Evolutionary conservation across 2,797 vertebrate species (phyloP), one percentile per base, ranked within the genome.

Genomic region (Gymnothorax reevesii): DNA sequence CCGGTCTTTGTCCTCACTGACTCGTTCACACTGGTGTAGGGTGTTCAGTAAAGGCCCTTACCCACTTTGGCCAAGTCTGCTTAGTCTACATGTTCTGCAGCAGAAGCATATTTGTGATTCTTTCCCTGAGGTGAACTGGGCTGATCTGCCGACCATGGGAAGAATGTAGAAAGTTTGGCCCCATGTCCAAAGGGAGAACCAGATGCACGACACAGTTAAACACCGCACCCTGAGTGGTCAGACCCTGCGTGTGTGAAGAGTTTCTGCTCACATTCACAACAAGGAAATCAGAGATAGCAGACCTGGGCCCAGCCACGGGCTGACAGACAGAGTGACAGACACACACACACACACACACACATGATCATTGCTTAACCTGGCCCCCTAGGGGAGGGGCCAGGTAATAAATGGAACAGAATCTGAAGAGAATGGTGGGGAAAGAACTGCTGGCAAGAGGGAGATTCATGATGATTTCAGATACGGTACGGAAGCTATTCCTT

Each of bases 1-100:
- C 59, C 71, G 69, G 55, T 88, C 84, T 86, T 33, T 87, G 64
- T 15, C 71, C 86, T 87, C 49, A 85, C 59, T 54, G 42, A 80
- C 77, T 80, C 17, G 15, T 33, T 54, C 49, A 52, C n/a, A 17
- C 22, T 54, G 49, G 49, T 52, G 49, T 6, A 49, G 27, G 4
- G 9, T 25, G 69, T 71, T 33, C 12, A 25, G 66, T n/a, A 25
- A n/a, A 69, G 25, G 66, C 5, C 13, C 22, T 22, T 7, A 3
- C n/a, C 71, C 27, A 12, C 7, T 49, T 77, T 75, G 0, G 4
- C 42, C 27, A 27, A 33, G n/a, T 17, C 0, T 12, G 9, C 0
- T 12, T 13, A 20, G 10, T 33, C 0, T 75, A 9, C 9, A 13
- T 15, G 33, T 9, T 79, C 75, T 22, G 42, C 75, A 17, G 42